Conservation (phyloP, 2,113 vertebrate species). For the Polypterus bichir region DNA sequence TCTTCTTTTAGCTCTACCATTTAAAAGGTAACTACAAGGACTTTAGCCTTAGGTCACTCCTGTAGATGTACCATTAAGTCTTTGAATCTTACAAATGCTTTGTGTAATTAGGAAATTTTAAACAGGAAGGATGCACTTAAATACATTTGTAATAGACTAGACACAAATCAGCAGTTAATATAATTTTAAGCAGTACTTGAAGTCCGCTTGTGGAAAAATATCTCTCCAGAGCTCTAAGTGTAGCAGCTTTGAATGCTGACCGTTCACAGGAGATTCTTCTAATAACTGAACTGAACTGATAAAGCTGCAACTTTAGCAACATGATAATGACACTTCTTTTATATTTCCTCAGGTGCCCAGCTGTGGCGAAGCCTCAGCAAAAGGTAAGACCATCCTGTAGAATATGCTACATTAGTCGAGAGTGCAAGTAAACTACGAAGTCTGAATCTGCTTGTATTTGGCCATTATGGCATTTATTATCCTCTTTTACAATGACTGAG, state of each 20-base stretch:
- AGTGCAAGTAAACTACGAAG: no score
- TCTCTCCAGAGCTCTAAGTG: neutral
- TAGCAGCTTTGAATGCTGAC: neutral
- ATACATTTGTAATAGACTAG: neutral
- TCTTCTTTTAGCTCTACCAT: no score
- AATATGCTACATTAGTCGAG: no score
- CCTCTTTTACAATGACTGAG: no score
- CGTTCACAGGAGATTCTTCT: neutral
- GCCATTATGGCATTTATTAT: no score
- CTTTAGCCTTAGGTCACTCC: no score
- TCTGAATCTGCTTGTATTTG: no score
- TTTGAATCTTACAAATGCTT: no score
- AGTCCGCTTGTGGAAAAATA: neutral
- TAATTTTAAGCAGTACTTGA: neutral
- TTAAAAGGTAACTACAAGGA: no score
- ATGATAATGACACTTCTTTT: slow-evolving; percentile 5
- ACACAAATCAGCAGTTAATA: neutral
- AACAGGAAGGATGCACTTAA: no score
- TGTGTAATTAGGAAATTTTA: no score
- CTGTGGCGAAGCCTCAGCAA: slow-evolving; percentile 63
- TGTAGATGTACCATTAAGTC: no score
- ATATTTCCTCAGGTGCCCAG: slow-evolving; percentile 46
- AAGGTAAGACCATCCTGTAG: slow-evolving; percentile 51
- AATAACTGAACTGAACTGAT: neutral
- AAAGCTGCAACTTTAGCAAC: neutral